Evolutionary conservation across 2,113 vertebrate species (phyloP), one percentile per base, ranked within the genome.

Genomic region (Verasper variegatus): DNA sequence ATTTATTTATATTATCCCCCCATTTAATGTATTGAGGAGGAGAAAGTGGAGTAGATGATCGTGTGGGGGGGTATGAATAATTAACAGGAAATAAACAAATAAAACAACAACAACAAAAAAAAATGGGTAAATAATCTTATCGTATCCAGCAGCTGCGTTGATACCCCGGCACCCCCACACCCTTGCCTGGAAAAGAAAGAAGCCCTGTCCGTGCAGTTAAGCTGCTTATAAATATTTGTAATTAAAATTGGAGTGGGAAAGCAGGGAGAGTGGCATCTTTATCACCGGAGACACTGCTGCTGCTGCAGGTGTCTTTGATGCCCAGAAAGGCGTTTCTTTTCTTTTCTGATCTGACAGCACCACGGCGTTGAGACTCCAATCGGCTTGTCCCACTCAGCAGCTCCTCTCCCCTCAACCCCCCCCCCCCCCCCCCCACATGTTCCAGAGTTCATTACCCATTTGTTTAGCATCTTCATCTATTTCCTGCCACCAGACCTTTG

Each of bases 201-300:
- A 87, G 42, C 83, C 84, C 87, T 88, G 83, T 88, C 86, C 89
- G 80, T 81, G 81, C 69, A 83, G 82, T 90, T 93, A 91, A 93
- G 92, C 92, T 81, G 90, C 92, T 93, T 93, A 94, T 88, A 91
- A 87, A 89, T 91, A 93, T 92, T 92, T 92, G 90, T 92, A 94
- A 93, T 94, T 94, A 94, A 90, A 92, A 92, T 91, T 31, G 63
- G 85, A 83, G 76, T 80, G 81, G 67, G 20, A 52, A 85, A 75
- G 86, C 88, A 82, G 72, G 49, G 64, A 91, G 83, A 90, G 86
- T 87, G 80, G 76, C 86, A 79, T 89, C 81, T 91, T 92, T 94
- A 93, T 95, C 92, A 86, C 64, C 51, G 60, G 54, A 89, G 86
- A 86, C 91, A 91, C 85, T 92, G 90, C 91, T 93, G 91, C 93